Evolutionary conservation across 2,797 vertebrate species (phyloP), one percentile per base, ranked within the genome.

Genomic region (Poecilia velifera): DNA sequence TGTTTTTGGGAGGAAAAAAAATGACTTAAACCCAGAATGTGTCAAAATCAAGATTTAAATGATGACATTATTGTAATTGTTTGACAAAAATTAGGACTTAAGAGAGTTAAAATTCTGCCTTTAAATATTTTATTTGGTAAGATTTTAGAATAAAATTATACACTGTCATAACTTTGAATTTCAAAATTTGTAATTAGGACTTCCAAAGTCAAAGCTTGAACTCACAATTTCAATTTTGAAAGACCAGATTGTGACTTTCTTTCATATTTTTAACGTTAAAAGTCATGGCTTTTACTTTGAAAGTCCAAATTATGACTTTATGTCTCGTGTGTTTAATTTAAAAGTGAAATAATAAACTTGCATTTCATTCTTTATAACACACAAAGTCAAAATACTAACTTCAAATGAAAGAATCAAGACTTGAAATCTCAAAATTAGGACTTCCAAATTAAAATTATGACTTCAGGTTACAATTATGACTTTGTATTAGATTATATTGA

Each of bases 231-330:
- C n/a, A 45, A n/a, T 20, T 72, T 46, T 28, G 1, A 46, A 72
- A 28, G 25, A 45, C 12, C 6, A 28, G 12, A 71, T 3, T 0
- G 25, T 41, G 13, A 28, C 2, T 28, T 7, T 45, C 9, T 68
- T 41, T 28, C 1, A 28, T 45, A 9, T 72, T 7, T 72, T 16
- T 46, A 72, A 28, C 0, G 0, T 4, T 28, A 25, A 68, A 34
- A 6, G 36, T 41, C 20, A 12, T n/a, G 1, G 6, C 5, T 43
- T 3, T 71, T 22, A 22, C 8, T 39, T 45, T n/a, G 68, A 45
- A 72, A 45, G 41, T 46, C n/a, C n/a, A 72, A 46, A 72, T 46
- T 72, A 45, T 72, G 36, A 41, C 41, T 72, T 72, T 46, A n/a
- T 71, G 25, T 72, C n/a, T 28, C 5, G 0, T 68, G 22, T 25